Base-by-base conservation (phyloP, 1,140 invertebrate species). In the Diabrotica undecimpunctata region DNA sequence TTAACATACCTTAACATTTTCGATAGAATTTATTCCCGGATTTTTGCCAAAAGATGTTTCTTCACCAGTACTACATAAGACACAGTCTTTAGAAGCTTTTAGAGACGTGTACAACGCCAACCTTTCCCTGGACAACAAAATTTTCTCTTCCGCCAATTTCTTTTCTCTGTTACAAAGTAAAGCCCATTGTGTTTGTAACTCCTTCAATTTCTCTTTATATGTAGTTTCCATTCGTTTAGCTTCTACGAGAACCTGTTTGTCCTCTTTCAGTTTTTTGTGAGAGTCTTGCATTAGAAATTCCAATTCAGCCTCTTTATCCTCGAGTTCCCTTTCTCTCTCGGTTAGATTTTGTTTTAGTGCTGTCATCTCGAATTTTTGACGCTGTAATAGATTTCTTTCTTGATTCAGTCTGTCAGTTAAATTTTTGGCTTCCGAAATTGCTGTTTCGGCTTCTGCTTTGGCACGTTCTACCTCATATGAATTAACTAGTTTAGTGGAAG, bases 401-500 rank as follows among this genome's bases (percentile, higher is more conserved):
- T 73, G 71, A 71, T 82, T 81, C 0, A 82, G 77, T 54, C 76
- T 75, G 50, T 79, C 77, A 0, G 80, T 75, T 0, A 82, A 77
- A 69, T 83, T 80, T 57, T 77, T 75, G 2, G 81, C 81, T 35
- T 82, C 79, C 70, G 81, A 74, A 5, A 83, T 74, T 6, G 81
- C 80, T 1, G 81, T 79, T 54, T 83, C 81, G n/a, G 82, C 64
- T 71, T 83, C 82, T 0, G 76, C 61, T 51, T 79, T 78, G 36
- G 77, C 73, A 58, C 75, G 76, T 62, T 82, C 75, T 5, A 70
- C 37, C 66, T 79, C 78, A 14, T 72, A 74, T 25, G 61, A 74
- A 52, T 69, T 68, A 35, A 76, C 69, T 5, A 83, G 69, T 61
- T 78, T 78, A 36, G 74, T 72, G 55, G 75, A 74, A 25, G 81